These are phyloP conservation scores for Pogonognathellus flavescens DNA, from an alignment of 1,140 invertebrate species.

Conservation along the genomic window DNA sequence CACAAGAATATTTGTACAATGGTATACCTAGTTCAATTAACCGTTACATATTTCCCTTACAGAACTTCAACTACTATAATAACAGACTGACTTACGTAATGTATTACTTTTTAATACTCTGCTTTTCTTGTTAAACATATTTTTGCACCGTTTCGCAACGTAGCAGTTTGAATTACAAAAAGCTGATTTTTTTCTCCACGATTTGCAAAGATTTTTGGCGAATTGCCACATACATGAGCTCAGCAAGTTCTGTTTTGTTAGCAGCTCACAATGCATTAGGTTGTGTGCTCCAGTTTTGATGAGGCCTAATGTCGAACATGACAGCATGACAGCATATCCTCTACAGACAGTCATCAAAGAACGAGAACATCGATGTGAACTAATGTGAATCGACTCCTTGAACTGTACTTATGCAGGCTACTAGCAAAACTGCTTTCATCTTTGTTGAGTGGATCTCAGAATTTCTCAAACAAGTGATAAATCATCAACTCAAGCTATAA, in stretches of 20 bases:
- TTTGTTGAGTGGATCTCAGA: conserved; percentile 30
- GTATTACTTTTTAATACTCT: not conserved
- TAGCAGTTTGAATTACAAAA: conserved; percentile 20
- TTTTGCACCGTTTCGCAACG: not conserved
- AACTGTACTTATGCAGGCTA: conserved; percentile 31
- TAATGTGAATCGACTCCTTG: conserved; percentile 24
- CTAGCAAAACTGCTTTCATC: conserved; percentile 18
- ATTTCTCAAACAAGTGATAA: conserved; percentile 42
- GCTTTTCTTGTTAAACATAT: not conserved
- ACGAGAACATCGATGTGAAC: conserved; percentile 41
- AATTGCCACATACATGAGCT: conserved; percentile 18
- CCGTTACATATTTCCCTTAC: too few relatives aligned
- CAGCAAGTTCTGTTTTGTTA: conserved; percentile 11
- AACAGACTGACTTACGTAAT: too few relatives aligned
- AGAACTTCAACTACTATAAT: too few relatives aligned
- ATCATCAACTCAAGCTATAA: conserved; percentile 20
- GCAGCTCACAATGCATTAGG: conserved; percentile 8
- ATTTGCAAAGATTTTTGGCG: conserved; percentile 1
- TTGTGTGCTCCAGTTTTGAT: conserved; percentile 32
- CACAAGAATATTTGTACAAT: too few relatives aligned
- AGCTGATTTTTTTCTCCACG: conserved; percentile 27
- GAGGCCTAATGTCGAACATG: conserved; percentile 45
- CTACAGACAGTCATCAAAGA: conserved; percentile 47
- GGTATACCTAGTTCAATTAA: too few relatives aligned
- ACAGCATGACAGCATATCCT: conserved; percentile 49